Conservation (phyloP, 2,888 invertebrate species). For the Gastrophysa polygoni region DNA sequence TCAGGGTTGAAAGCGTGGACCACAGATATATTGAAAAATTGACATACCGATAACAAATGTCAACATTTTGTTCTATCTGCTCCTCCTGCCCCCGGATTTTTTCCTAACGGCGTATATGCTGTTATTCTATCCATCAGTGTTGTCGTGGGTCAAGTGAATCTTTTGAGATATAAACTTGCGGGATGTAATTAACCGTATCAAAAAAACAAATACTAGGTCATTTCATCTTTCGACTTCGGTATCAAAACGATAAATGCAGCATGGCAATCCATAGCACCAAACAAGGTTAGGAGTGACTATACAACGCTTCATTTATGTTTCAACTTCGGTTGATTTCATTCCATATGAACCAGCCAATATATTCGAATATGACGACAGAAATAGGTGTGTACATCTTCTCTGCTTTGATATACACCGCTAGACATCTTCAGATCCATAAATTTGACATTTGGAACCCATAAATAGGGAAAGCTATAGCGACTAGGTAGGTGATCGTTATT, state of each 20-base stretch:
- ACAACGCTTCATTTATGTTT: background rate
- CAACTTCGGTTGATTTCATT: background rate
- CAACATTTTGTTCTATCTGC: too few relatives aligned
- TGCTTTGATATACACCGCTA: background rate
- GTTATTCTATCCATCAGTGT: too few relatives aligned
- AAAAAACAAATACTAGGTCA: background rate
- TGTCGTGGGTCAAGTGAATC: constrained; percentile 4
- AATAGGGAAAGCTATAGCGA: too few relatives aligned
- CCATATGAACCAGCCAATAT: background rate
- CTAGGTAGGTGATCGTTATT: too few relatives aligned
- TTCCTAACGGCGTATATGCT: background rate
- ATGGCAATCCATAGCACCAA: background rate
- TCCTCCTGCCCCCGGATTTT: constrained; percentile 28
- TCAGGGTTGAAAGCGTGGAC: too few relatives aligned
- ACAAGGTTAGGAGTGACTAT: background rate
- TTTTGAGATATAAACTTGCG: background rate
- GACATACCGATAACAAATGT: too few relatives aligned
- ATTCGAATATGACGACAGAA: too few relatives aligned
- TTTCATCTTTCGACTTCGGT: background rate
- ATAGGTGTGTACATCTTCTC: too few relatives aligned
- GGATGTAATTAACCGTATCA: background rate
- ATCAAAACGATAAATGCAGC: background rate
- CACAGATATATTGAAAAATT: too few relatives aligned
- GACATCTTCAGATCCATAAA: background rate
- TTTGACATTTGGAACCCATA: too few relatives aligned